Evolutionary conservation across 2,797 vertebrate genomes (phyloP).

Genomic region (Bovichtus diacanthus): DNA sequence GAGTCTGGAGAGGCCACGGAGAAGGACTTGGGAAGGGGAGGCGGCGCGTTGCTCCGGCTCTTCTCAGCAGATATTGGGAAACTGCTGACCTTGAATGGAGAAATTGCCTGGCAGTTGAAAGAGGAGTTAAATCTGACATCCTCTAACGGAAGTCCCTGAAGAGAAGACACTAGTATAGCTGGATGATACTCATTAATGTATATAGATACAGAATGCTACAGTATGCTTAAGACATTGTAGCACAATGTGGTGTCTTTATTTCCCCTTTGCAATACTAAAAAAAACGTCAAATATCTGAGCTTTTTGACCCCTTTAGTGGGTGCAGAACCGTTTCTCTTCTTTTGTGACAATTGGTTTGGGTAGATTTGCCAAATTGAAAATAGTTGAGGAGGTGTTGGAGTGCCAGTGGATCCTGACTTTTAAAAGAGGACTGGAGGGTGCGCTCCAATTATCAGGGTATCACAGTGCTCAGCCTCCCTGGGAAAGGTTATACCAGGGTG

Average conservation of each 20-base stretch:
- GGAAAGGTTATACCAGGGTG: background rate
- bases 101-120: background rate
- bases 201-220: background rate
- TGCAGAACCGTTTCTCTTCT: background rate
- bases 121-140: slow-evolving; percentile 4
- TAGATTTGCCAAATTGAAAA: background rate
- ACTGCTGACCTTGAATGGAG: slow-evolving; percentile 7
- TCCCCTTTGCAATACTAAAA: background rate
- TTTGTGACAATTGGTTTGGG: background rate
- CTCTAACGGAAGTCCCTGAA: background rate
- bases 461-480: slow-evolving; percentile 2
- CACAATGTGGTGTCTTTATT: background rate
- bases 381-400: background rate
- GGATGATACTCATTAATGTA: background rate
- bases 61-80: slow-evolving; percentile 16
- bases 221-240: background rate
- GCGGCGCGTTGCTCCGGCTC: background rate
- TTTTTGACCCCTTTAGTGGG: background rate
- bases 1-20: background rate
- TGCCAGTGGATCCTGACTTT: background rate
- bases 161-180: background rate
- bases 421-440: background rate
- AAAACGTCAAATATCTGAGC: background rate
- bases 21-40: background rate
- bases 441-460: slow-evolving; percentile 17